Percentiles rank a stretch among this genome's conserved stretches.
Evolutionary conservation across 2,797 vertebrate species (phyloP).

Genomic region (Enteromius fasciolatus): DNA sequence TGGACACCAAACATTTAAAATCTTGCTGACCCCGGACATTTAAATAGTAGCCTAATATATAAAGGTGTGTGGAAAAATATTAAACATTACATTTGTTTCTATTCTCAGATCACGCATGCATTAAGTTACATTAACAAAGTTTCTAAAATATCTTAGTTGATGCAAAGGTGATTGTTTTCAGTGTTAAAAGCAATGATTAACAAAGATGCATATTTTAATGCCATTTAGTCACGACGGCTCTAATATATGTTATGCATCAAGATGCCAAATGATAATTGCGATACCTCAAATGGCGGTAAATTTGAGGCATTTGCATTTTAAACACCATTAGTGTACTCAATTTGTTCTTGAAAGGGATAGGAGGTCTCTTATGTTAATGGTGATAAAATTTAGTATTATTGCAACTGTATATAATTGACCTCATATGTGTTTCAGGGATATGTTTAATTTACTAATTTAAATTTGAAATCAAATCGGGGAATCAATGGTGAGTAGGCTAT

Average conservation of each 20-base stretch:
- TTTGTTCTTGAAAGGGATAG: constrained; percentile 31
- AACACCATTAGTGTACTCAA: constrained; percentile 17
- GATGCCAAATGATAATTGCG: constrained; percentile 28
- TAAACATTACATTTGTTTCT: neutral
- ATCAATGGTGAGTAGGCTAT: neutral
- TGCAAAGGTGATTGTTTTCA: constrained; percentile 1
- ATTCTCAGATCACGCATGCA: neutral
- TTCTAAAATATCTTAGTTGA: neutral
- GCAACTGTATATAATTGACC: constrained; percentile 27
- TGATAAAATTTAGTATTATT: constrained; percentile 1
- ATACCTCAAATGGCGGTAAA: constrained; percentile 15
- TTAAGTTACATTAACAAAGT: neutral
- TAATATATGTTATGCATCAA: constrained; percentile 5
- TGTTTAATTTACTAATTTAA: constrained; percentile 6
- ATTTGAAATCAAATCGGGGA: neutral
- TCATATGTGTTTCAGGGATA: constrained; percentile 22
- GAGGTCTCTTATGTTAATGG: constrained; percentile 21
- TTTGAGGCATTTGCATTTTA: constrained; percentile 42
- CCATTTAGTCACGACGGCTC: constrained; percentile 1
- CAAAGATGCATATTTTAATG: constrained; percentile 21
- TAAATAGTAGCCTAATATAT: neutral
- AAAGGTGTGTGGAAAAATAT: neutral
- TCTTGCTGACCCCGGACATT: neutral
- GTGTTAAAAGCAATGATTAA: constrained; percentile 14
- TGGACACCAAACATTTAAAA: neutral